Evolutionary conservation across 1,140 invertebrate species (phyloP), one percentile per base, ranked within the genome.

Genomic region (Drosophila persimilis): DNA sequence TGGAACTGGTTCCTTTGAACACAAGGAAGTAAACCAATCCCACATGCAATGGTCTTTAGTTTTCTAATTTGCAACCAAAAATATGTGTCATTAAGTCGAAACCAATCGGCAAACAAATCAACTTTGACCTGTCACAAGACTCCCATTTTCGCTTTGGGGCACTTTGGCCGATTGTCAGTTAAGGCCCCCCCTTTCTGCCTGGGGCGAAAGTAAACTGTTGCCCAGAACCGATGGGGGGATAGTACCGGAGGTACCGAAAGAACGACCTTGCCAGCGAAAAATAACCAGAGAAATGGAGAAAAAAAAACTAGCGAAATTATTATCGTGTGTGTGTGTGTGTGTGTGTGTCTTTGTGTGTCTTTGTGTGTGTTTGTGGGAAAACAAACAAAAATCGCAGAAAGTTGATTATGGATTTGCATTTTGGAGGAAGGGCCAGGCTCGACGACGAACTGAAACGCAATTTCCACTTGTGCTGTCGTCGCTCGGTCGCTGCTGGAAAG

Each of bases 331-430:
- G 39, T 50, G 15, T 22, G 15, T 2, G n/a, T n/a, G 51, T 51
- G n/a, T n/a, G n/a, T n/a, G n/a, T n/a, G n/a, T n/a, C n/a, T n/a
- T n/a, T 22, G 15, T 2, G 39, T 50, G 15, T 22, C 11, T 2
- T 11, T n/a, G 7, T 15, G 7, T 29, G 29, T 50, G 58, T n/a
- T 17, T 35, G 29, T 20, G 46, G 29, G 20, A 29, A 69, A 51
- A 51, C 56, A 66, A 53, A 46, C 48, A 67, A 72, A 67, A 72
- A 56, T 54, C 47, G 57, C 59, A 52, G 53, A 80, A 73, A 80
- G 61, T 73, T 86, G 73, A 84, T 80, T 86, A 77, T 84, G 77
- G 58, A 86, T 85, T 84, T 86, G 63, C 80, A 80, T 80, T 85
- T 84, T 50, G 45, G 79, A 59, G 47, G 26, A 26, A 26, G 17